Evolutionary conservation across 2,797 vertebrate species (phyloP).

Genomic region (Hafferia zeledoni): DNA sequence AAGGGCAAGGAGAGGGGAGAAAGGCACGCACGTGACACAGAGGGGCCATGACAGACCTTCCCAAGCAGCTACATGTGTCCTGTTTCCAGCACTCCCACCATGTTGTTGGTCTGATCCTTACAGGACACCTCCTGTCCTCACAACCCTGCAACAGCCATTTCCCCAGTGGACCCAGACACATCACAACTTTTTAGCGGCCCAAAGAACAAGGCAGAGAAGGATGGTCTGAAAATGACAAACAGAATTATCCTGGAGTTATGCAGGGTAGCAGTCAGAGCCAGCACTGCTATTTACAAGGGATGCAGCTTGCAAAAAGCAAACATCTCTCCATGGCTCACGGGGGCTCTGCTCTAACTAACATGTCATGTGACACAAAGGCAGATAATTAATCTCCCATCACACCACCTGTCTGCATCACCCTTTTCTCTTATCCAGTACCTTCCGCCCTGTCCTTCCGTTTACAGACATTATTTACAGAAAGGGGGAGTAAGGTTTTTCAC

Average conservation of each 20-base stretch:
- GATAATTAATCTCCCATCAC: constrained; percentile 76
- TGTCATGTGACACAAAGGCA: constrained; percentile 60
- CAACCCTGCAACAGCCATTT: constrained; percentile 29
- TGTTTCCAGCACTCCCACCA: not conserved
- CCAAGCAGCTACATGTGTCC: not conserved
- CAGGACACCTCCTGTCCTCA: not conserved
- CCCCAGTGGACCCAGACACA: constrained; percentile 24
- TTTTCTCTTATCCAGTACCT: not conserved
- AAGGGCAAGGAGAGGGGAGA: not conserved
- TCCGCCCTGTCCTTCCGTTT: not conserved
- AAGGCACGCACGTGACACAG: not conserved
- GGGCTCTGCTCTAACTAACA: constrained; percentile 35
- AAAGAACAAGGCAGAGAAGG: constrained; percentile 46
- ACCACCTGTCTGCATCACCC: constrained; percentile 58
- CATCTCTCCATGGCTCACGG: constrained; percentile 50
- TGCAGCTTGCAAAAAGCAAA: constrained; percentile 64
- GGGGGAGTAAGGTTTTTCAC: not conserved
- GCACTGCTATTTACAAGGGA: constrained; percentile 72
- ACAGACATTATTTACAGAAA: not conserved
- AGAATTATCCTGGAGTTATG: constrained; percentile 68
- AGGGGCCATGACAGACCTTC: not conserved
- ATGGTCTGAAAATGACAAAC: constrained; percentile 76
- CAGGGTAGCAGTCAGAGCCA: constrained; percentile 46
- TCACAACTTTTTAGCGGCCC: constrained; percentile 48
- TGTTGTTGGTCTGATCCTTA: not conserved